A percentile compares a stretch with the other conserved stretches of the same genome.
These are phyloP conservation scores for Chrysolina haemoptera DNA, from an alignment of 2,888 invertebrate species.

Conservation along the genomic window DNA sequence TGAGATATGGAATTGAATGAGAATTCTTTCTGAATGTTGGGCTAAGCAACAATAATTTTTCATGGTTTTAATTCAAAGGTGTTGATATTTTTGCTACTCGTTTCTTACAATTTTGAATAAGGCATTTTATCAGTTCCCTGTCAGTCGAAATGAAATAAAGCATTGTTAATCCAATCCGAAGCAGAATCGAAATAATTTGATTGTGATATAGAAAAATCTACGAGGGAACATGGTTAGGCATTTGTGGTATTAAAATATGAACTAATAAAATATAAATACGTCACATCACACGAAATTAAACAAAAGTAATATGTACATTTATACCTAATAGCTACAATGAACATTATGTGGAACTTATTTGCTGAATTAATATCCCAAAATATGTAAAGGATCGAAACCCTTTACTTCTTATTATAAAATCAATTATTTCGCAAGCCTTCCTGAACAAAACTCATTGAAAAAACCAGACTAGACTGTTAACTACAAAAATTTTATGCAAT, in stretches of 20 bases:
- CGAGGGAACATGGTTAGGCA: slow-evolving; percentile 51
- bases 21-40: slow-evolving; percentile 34
- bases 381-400: background rate
- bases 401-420: too few species aligned
- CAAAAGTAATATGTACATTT: slow-evolving; percentile 59
- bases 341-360: slow-evolving; percentile 44
- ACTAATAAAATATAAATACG: slow-evolving; percentile 61
- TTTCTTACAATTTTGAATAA: slow-evolving; percentile 42
- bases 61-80: slow-evolving; percentile 27
- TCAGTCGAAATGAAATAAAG: slow-evolving; percentile 19
- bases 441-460: slow-evolving; percentile 27
- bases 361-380: background rate
- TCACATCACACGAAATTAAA: slow-evolving; percentile 61
- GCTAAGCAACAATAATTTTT: slow-evolving; percentile 44
- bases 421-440: slow-evolving; percentile 17
- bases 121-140: slow-evolving; percentile 48
- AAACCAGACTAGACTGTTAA: slow-evolving; percentile 46
- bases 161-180: background rate
- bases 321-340: slow-evolving; percentile 50
- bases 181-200: slow-evolving; percentile 2
- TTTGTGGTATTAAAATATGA: slow-evolving; percentile 53
- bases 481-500: slow-evolving; percentile 38
- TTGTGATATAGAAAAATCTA: slow-evolving; percentile 9
- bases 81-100: slow-evolving; percentile 37
- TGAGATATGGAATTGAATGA: slow-evolving; percentile 16